Evolutionary conservation across 2,888 invertebrate species (phyloP).

Genomic region (Andrena marginata): DNA sequence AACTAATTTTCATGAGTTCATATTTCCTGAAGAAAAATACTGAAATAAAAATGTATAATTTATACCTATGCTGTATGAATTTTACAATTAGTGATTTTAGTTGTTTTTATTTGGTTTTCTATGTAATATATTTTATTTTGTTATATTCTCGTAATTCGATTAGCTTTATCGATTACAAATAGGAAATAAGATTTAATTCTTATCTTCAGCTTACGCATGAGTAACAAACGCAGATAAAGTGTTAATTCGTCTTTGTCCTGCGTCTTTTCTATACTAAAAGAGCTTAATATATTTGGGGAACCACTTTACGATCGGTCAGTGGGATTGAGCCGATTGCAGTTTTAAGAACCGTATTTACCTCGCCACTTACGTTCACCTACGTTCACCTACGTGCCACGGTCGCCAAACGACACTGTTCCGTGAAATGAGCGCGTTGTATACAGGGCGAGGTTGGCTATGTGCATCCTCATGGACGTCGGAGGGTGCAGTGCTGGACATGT

Average conservation of each 20-base stretch:
- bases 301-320: slow-evolving; percentile 63
- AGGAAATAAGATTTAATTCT: background rate
- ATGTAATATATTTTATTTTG: too few relatives aligned
- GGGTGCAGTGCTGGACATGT: slow-evolving; percentile 28
- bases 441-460: slow-evolving; percentile 14
- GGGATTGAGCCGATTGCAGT: slow-evolving; percentile 55
- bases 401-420: slow-evolving; percentile 34
- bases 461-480: slow-evolving; percentile 6
- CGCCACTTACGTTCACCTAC: slow-evolving; percentile 61
- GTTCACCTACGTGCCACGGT: slow-evolving; percentile 60
- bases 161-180: too few relatives aligned
- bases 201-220: background rate
- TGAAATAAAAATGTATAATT: too few relatives aligned
- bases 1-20: too few relatives aligned
- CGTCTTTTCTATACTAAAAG: background rate
- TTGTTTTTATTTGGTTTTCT: too few relatives aligned
- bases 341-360: slow-evolving; percentile 71
- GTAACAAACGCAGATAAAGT: background rate
- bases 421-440: slow-evolving; percentile 41
- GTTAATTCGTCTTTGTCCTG: background rate
- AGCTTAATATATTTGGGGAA: slow-evolving; percentile 61
- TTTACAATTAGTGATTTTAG: too few relatives aligned
- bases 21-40: too few relatives aligned
- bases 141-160: too few relatives aligned
- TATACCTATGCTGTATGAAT: too few relatives aligned